These are phyloP conservation scores for Columba janthina DNA, from an alignment of 2,113 vertebrate species.

Conservation along the genomic window DNA sequence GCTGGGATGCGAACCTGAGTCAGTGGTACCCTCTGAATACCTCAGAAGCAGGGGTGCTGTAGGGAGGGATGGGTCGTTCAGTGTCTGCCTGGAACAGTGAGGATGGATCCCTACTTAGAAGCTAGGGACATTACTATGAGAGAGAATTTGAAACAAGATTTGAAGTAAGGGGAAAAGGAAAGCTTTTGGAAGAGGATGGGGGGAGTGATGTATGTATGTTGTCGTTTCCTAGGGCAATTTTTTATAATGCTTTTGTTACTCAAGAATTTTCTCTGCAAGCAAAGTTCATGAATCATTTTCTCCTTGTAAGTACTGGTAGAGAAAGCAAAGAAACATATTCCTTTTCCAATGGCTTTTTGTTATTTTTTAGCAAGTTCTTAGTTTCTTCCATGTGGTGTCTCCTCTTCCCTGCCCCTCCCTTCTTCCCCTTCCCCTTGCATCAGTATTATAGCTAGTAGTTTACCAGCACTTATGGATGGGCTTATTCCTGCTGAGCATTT, in stretches of 20 bases:
- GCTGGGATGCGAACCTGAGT: neutral
- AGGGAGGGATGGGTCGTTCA: neutral
- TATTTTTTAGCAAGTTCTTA: neutral
- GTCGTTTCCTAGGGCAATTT: neutral
- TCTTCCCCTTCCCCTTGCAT: neutral
- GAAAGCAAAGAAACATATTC: neutral
- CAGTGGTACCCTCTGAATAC: neutral
- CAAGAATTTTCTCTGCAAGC: neutral
- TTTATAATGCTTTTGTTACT: neutral
- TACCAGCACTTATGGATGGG: neutral
- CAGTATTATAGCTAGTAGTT: neutral
- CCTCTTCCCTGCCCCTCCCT: too few relatives aligned
- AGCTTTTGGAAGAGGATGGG: neutral
- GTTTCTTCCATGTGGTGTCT: neutral
- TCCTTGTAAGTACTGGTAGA: neutral
- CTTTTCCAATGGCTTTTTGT: neutral
- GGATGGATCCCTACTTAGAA: neutral
- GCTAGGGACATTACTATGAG: neutral
- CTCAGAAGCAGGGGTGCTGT: neutral
- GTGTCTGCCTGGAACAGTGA: neutral
- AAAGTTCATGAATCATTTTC: neutral
- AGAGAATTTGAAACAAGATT: neutral
- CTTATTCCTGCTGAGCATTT: neutral
- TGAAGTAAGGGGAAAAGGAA: neutral
- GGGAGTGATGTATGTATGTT: neutral